Evolutionary conservation across 2,888 invertebrate genomes (phyloP).

Genomic region (Drosophila borborema): DNA sequence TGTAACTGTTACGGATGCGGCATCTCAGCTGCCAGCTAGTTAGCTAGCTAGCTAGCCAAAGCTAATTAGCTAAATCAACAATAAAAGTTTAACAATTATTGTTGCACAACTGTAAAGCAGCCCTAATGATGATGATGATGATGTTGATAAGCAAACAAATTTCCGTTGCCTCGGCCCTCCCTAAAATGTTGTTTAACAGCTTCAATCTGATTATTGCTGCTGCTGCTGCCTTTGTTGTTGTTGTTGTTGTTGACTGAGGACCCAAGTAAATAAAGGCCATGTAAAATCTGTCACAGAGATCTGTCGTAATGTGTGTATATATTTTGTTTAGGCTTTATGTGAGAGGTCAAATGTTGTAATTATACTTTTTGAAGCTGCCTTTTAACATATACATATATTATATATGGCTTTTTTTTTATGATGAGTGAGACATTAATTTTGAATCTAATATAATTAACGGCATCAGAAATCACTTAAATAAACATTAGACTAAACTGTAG

Average conservation of each 20-base stretch:
- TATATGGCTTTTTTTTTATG: background rate
- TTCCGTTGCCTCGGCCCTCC: background rate
- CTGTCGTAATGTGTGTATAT: conserved; percentile 5
- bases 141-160: conserved; percentile 30
- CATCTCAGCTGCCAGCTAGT: conserved; percentile 14
- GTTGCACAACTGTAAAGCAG: conserved; percentile 23
- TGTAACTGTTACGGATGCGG: conserved; percentile 43
- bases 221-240: background rate
- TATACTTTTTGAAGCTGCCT: conserved; percentile 11
- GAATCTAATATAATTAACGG: conserved; percentile 12
- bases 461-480: conserved; percentile 59
- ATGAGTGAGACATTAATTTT: conserved; percentile 33
- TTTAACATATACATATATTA: background rate
- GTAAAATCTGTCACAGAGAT: conserved; percentile 6
- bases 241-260: conserved; percentile 11
- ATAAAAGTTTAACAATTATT: conserved; percentile 58
- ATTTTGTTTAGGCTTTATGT: conserved; percentile 1
- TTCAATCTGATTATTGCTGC: background rate
- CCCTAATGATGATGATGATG: conserved; percentile 17
- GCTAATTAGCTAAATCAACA: conserved; percentile 64
- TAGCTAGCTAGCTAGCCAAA: conserved; percentile 18
- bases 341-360: conserved; percentile 28
- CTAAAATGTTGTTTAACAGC: conserved; percentile 7
- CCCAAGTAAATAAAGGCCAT: conserved; percentile 44
- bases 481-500: conserved; percentile 40